Evolutionary conservation across 2,888 invertebrate genomes (phyloP), one percentile per base, ranked within the genome.

Genomic region (Tetanocera ferruginea): DNA sequence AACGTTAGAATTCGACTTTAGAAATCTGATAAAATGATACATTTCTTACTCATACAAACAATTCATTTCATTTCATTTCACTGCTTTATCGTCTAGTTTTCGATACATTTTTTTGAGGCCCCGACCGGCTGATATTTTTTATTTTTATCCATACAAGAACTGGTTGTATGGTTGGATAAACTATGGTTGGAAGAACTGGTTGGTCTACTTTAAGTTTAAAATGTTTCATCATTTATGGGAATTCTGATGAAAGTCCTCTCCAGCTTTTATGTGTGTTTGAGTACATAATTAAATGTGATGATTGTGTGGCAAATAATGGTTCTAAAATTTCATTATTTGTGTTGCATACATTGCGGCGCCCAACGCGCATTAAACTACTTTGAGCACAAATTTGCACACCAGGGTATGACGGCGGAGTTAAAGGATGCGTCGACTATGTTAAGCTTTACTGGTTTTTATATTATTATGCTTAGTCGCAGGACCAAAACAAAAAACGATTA

Each of bases 261-360:
- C 57, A 28, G 62, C 43, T 49, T 17, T 34, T 23, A 23, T 51
- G 28, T 28, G 69, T 17, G n/a, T 64, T 55, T 55, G 6, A 55
- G 2, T 2, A 19, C 19, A n/a, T 55, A 55, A 8, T 19, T 23
- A 2, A 55, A 1, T 55, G 23, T 8, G 55, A 55, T 19, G 19
- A 55, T 19, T 19, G 19, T 31, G 64, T 14, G 31, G n/a, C 3
- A 64, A 64, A 64, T 31, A n/a, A 31, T n/a, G 43, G 43, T 49
- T 69, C 69, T 49, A 49, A 69, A 69, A 52, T 49, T 51, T 51
- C 69, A 49, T 69, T 51, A 69, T 69, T 69, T 69, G 51, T 28
- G 28, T 69, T 25, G 69, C 69, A 69, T 51, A 69, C 69, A 23
- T 69, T 69, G 69, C 28, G 69, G 69, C 69, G 69, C 69, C 69